Evolutionary conservation across 2,888 invertebrate species (phyloP).

Genomic region (Acronicta leporina): DNA sequence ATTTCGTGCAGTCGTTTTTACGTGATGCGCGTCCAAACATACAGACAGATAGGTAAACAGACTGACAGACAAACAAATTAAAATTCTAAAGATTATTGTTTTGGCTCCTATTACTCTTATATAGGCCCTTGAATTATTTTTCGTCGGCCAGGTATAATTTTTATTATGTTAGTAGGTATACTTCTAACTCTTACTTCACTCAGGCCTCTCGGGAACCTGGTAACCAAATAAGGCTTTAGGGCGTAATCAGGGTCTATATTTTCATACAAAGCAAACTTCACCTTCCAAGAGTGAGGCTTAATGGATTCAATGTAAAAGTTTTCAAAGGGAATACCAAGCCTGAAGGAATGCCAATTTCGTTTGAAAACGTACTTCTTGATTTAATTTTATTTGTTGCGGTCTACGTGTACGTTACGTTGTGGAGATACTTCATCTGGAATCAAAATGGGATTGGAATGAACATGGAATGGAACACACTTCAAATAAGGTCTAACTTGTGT

Average conservation of each 20-base stretch:
- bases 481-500: conserved; percentile 13
- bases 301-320: conserved; percentile 63
- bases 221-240: conserved; percentile 23
- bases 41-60: no score
- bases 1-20: no score
- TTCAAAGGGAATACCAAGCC: conserved; percentile 62
- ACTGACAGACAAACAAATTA: no score
- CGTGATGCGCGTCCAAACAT: no score
- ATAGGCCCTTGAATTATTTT: no score
- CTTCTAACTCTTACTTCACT: background rate
- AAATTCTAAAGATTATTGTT: no score
- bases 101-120: no score
- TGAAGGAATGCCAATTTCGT: conserved; percentile 71
- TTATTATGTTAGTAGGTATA: no score
- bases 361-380: conserved; percentile 59
- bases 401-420: conserved; percentile 44
- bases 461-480: conserved; percentile 28
- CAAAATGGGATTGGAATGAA: conserved; percentile 34
- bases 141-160: no score
- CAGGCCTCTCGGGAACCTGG: conserved; percentile 17
- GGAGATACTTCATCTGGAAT: conserved; percentile 43
- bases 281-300: conserved; percentile 54
- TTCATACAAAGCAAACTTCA: conserved; percentile 52
- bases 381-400: conserved; percentile 63
- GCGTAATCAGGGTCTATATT: conserved; percentile 55